phyloP scores from a whole-genome alignment of 1,140 invertebrate genomes.

The Megathymus violae region DNA sequence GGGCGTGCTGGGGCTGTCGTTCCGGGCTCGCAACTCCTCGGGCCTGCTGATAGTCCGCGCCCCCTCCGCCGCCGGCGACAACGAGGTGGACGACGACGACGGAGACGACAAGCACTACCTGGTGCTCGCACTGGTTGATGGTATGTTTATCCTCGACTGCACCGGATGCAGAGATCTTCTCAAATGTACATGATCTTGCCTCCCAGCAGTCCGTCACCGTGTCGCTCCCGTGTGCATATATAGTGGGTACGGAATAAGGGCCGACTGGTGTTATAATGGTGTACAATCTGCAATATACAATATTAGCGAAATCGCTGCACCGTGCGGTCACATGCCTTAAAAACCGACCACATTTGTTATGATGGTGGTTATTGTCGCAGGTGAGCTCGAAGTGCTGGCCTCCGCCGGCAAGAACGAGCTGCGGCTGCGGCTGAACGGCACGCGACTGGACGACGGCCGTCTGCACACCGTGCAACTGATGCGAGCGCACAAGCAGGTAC shows the following conservation, averaged over 20 bases:
- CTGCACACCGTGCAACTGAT: slow-evolving; percentile 85
- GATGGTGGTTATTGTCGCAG: too few species aligned
- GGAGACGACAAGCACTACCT: slow-evolving; percentile 69
- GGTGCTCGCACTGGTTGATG: slow-evolving; percentile 63
- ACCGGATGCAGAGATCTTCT: too few species aligned
- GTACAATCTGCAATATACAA: too few species aligned
- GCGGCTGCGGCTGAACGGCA: slow-evolving; percentile 85
- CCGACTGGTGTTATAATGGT: too few species aligned
- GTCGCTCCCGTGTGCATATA: too few species aligned
- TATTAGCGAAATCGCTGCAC: too few species aligned
- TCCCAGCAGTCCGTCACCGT: too few species aligned
- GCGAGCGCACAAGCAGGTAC: slow-evolving; percentile 70
- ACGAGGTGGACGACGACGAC: slow-evolving; percentile 61
- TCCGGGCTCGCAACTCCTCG: slow-evolving; percentile 88
- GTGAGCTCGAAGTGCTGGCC: slow-evolving; percentile 76
- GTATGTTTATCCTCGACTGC: slow-evolving; percentile 40
- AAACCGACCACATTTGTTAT: too few species aligned
- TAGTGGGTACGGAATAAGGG: too few species aligned
- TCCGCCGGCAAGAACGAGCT: slow-evolving; percentile 88
- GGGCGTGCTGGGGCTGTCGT: slow-evolving; percentile 89
- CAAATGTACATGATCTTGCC: too few species aligned
- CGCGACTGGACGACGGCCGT: slow-evolving; percentile 86
- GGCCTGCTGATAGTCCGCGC: slow-evolving; percentile 91
- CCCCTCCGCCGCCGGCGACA: slow-evolving; percentile 74
- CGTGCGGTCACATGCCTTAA: too few species aligned